Base-by-base conservation (phyloP, 2,888 invertebrate genomes). In the Leptinotarsa juncta region DNA sequence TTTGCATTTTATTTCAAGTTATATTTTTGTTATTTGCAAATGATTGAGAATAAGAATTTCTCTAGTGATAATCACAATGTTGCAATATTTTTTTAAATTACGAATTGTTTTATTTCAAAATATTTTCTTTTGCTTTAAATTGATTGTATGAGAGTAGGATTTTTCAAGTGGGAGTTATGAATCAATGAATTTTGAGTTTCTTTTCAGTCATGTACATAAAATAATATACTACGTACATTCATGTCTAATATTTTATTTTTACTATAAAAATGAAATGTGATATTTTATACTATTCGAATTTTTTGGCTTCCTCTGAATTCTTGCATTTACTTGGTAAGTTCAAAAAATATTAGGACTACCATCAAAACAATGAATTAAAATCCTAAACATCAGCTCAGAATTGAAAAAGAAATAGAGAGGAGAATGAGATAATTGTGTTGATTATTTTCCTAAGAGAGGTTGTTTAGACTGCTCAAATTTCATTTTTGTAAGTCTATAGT, bases 211-310 rank as follows among this genome's bases (percentile, higher is more conserved):
- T 69, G 69, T 69, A 69, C 57, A 69, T 69, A 69, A 57, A 69
- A 48, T 69, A 48, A 42, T 57, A 57, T 57, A 57, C 57, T 62
- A 62, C 62, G 32, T 32, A 57, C 57, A 57, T 69, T 72, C 84
- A 85, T 86, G 84, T 86, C 85, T 85, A 86, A 84, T 83, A 79
- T 79, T 81, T 81, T 81, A 81, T 82, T 82, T 84, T 85, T 84
- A 85, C 83, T 85, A 83, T 85, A 84, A 83, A 86, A 86, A 85
- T 85, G 81, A 86, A 85, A 87, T 88, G 88, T 88, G 88, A 88
- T 88, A 88, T 87, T 88, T 88, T 87, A 86, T 87, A 88, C 87
- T 87, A 85, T 86, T 86, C 86, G 85, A 82, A 81, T 82, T 84
- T 83, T 87, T 86, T 86, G 86, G 84, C 83, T 85, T 84, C 85